A percentile compares a stretch with the other conserved stretches of the same genome.
These are phyloP conservation scores for Gonioctena quinquepunctata DNA, from an alignment of 1,140 invertebrate genomes.

Conservation along the genomic window DNA sequence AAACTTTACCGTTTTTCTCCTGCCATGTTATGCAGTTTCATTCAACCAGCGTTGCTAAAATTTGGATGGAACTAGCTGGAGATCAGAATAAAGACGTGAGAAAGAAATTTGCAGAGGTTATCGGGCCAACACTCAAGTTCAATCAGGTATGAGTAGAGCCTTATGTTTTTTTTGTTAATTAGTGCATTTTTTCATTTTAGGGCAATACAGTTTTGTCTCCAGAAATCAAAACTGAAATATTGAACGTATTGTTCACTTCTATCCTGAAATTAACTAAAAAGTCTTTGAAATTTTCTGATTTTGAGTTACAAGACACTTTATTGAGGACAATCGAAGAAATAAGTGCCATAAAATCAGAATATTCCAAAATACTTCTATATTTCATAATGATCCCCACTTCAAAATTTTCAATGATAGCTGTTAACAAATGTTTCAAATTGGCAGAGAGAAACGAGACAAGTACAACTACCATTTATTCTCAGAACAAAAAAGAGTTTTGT, in stretches of 20 bases:
- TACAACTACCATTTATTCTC: conserved; percentile 66
- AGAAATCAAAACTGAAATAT: conserved; percentile 56
- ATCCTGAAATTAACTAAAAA: conserved; percentile 58
- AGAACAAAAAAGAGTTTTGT: conserved; percentile 70
- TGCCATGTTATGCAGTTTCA: conserved; percentile 57
- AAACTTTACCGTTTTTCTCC: conserved; percentile 42
- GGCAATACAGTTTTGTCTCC: conserved; percentile 45
- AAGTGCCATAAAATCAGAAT: conserved; percentile 53
- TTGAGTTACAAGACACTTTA: conserved; percentile 59
- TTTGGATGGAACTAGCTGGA: conserved; percentile 54
- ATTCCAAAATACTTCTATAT: conserved; percentile 65
- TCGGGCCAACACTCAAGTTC: conserved; percentile 50
- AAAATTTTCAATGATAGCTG: conserved; percentile 63
- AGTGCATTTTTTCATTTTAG: conserved; percentile 44
- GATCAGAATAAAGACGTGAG: conserved; percentile 53
- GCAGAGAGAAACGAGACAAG: conserved; percentile 62
- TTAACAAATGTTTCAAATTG: conserved; percentile 64
- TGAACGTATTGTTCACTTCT: conserved; percentile 59
- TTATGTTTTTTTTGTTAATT: background rate
- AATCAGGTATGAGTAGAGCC: conserved; percentile 27
- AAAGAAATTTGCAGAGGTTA: conserved; percentile 47
- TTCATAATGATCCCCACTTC: conserved; percentile 69
- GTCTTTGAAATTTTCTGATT: conserved; percentile 60
- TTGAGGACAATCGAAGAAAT: conserved; percentile 61
- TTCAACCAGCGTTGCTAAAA: conserved; percentile 45